These are phyloP conservation scores for Chroicocephalus ridibundus DNA, from an alignment of 2,113 vertebrate genomes.

Conservation along the genomic window DNA sequence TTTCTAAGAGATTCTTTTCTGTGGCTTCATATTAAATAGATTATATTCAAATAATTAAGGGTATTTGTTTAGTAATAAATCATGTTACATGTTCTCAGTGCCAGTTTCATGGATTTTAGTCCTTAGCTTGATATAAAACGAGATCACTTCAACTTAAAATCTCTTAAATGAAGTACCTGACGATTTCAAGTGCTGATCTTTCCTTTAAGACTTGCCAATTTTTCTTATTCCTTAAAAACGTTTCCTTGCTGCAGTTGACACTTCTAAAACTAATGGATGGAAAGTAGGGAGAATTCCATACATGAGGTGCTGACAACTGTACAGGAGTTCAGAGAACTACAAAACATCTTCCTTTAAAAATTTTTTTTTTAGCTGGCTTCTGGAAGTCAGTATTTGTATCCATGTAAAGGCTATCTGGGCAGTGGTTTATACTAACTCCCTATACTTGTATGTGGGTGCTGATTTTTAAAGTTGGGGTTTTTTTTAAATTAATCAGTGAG, in stretches of 20 bases:
- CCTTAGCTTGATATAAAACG: not conserved
- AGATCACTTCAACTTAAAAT: not conserved
- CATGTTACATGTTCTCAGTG: not conserved
- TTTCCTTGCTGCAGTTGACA: not conserved
- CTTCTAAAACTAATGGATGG: not conserved
- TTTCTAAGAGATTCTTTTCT: not conserved
- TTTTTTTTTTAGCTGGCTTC: not conserved
- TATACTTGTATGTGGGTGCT: not conserved
- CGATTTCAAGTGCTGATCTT: not conserved
- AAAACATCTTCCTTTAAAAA: not conserved
- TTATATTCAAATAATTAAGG: not conserved
- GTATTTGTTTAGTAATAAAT: not conserved
- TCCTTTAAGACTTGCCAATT: not conserved
- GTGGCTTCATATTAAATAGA: not conserved
- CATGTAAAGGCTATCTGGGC: not conserved
- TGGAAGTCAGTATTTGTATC: not conserved
- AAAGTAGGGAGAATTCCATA: not conserved
- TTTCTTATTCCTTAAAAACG: not conserved
- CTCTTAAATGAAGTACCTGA: not conserved
- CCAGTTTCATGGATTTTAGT: not conserved
- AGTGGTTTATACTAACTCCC: not conserved
- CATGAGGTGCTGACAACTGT: not conserved
- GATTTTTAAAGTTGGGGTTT: not conserved
- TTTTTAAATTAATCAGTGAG: not conserved
- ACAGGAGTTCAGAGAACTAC: not conserved